A percentile compares a stretch with the other conserved stretches of the same genome.
These are phyloP conservation scores for Ischnus inquisitorius DNA, from an alignment of 2,888 invertebrate genomes.

Conservation along the genomic window DNA sequence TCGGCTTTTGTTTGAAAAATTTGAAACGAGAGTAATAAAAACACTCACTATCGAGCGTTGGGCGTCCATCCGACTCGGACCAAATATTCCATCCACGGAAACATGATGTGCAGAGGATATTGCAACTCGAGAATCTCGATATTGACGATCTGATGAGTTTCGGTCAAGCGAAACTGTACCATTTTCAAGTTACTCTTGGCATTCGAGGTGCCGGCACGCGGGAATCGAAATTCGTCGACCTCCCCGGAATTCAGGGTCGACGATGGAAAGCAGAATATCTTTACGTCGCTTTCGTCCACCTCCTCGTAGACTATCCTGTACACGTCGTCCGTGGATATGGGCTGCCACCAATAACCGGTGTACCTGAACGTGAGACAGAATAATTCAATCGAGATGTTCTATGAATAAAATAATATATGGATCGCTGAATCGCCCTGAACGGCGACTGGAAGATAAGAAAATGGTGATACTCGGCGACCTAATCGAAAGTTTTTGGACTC, in stretches of 20 bases:
- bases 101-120: constrained; percentile 92
- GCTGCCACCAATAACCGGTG: constrained; percentile 99
- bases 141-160: constrained; percentile 90
- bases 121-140: constrained; percentile 91
- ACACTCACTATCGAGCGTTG: constrained; percentile 93
- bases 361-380: constrained; percentile 86
- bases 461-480: too few relatives aligned
- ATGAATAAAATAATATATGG: too few relatives aligned
- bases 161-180: constrained; percentile 91
- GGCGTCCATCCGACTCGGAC: constrained; percentile 98
- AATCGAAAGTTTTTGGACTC: too few relatives aligned
- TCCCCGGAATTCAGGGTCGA: constrained; percentile 93
- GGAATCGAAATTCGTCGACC: constrained; percentile 95
- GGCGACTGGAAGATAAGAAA: too few relatives aligned
- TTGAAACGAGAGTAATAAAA: too few relatives aligned
- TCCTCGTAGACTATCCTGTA: constrained; percentile 95
- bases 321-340: constrained; percentile 90
- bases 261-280: constrained; percentile 96
- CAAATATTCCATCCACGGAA: constrained; percentile 98
- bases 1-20: too few relatives aligned
- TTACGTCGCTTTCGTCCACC: constrained; percentile 96
- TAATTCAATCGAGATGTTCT: too few relatives aligned
- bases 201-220: constrained; percentile 95
- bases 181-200: constrained; percentile 96
- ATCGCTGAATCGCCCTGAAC: too few relatives aligned